These are phyloP conservation scores for Phoxinus dragarum DNA, from an alignment of 2,797 vertebrate species.

Conservation along the genomic window DNA sequence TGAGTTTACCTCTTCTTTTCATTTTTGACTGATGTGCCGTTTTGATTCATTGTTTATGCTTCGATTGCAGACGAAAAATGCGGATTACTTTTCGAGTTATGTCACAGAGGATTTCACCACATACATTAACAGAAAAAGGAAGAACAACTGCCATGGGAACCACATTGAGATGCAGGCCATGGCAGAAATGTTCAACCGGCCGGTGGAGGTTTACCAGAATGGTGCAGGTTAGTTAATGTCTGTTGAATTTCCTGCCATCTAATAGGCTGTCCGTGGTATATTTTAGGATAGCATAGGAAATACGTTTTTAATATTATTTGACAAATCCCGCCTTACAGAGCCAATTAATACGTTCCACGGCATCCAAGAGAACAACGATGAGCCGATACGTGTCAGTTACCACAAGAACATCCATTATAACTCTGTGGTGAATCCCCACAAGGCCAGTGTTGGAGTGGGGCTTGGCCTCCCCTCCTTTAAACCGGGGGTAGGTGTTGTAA, in stretches of 20 bases:
- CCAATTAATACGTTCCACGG: slow-evolving; percentile 95
- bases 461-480: slow-evolving; percentile 91
- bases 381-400: slow-evolving; percentile 94
- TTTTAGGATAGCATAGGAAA: neutral
- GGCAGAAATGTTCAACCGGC: slow-evolving; percentile 95
- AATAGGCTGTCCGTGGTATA: neutral
- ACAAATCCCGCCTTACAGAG: slow-evolving; percentile 70
- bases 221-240: slow-evolving; percentile 81
- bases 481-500: slow-evolving; percentile 82
- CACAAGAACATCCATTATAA: slow-evolving; percentile 96
- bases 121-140: slow-evolving; percentile 93
- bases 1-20: neutral
- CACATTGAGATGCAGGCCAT: slow-evolving; percentile 97
- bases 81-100: slow-evolving; percentile 93
- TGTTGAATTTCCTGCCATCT: neutral
- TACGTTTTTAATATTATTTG: neutral
- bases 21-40: neutral
- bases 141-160: slow-evolving; percentile 94
- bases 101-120: slow-evolving; percentile 94
- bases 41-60: neutral
- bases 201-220: slow-evolving; percentile 92
- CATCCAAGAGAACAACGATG: slow-evolving; percentile 93
- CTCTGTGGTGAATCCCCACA: slow-evolving; percentile 94
- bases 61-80: slow-evolving; percentile 87
- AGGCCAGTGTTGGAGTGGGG: slow-evolving; percentile 92